phyloP scores from a whole-genome alignment of 1,140 invertebrate genomes.

The Leptopilina boulardi region DNA sequence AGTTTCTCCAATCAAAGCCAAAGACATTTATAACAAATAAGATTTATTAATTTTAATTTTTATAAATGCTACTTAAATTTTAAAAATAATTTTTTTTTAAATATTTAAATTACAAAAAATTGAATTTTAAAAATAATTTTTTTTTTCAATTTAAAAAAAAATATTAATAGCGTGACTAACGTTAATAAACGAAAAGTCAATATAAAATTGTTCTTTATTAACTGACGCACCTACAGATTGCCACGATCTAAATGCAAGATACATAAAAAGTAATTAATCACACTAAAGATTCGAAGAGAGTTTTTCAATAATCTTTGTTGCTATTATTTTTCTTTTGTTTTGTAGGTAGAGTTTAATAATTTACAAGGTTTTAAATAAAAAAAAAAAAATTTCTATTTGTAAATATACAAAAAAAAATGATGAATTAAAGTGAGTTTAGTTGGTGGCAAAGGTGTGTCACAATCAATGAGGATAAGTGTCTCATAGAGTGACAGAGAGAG shows the following conservation, averaged over 20 bases:
- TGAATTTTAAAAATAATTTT: too few species aligned
- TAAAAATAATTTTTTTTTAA: too few species aligned
- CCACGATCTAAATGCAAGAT: constrained; percentile 33
- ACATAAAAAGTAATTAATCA: neutral
- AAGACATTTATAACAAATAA: too few species aligned
- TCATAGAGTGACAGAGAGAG: neutral
- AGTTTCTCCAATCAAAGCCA: too few species aligned
- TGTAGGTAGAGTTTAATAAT: constrained; percentile 18
- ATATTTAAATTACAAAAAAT: too few species aligned
- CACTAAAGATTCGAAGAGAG: constrained; percentile 27
- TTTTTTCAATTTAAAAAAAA: constrained; percentile 42
- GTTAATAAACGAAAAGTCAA: constrained; percentile 32
- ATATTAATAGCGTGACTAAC: constrained; percentile 42
- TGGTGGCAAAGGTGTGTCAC: constrained; percentile 17
- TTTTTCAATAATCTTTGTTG: constrained; percentile 24
- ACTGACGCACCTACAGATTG: constrained; percentile 32
- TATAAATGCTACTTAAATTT: too few species aligned
- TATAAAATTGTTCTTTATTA: constrained; percentile 48
- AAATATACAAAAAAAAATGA: constrained; percentile 11
- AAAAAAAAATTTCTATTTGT: too few species aligned
- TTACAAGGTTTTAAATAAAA: too few species aligned
- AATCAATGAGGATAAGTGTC: neutral
- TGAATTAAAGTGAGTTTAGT: constrained; percentile 32
- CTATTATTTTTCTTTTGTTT: constrained; percentile 37
- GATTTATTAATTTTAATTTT: too few species aligned